These are phyloP conservation scores for Anoplolepis gracilipes DNA, from an alignment of 1,140 invertebrate genomes.

Conservation along the genomic window DNA sequence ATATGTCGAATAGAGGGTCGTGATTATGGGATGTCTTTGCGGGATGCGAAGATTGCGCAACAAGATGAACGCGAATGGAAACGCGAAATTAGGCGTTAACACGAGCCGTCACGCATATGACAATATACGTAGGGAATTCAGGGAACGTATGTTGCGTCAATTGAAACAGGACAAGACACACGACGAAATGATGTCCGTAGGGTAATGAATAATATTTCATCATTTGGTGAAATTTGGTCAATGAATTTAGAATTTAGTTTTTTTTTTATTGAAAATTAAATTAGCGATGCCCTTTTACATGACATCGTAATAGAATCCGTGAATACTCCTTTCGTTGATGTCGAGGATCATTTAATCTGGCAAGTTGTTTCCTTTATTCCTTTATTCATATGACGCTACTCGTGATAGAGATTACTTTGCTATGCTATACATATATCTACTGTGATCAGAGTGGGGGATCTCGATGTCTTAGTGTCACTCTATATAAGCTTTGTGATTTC, in stretches of 20 bases:
- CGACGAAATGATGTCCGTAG: background rate
- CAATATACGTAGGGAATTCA: slow-evolving; percentile 14
- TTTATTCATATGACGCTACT: slow-evolving; percentile 18
- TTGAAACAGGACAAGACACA: background rate
- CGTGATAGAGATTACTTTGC: slow-evolving; percentile 10
- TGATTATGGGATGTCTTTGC: slow-evolving; percentile 5
- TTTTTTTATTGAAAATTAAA: background rate
- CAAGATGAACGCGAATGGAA: slow-evolving; percentile 27
- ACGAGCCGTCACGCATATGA: slow-evolving; percentile 39
- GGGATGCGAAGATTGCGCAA: slow-evolving; percentile 39
- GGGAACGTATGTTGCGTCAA: slow-evolving; percentile 1
- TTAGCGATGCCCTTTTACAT: background rate
- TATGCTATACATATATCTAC: slow-evolving; percentile 28
- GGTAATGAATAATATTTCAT: background rate
- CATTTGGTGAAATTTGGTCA: background rate
- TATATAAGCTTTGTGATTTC: slow-evolving; percentile 83
- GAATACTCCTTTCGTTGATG: background rate
- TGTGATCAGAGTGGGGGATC: slow-evolving; percentile 67
- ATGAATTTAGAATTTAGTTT: background rate
- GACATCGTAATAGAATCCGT: background rate
- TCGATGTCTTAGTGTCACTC: slow-evolving; percentile 66
- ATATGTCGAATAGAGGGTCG: background rate
- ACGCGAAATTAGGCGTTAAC: slow-evolving; percentile 47
- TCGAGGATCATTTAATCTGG: background rate
- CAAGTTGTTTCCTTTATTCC: slow-evolving; percentile 1